Evolutionary conservation across 2,797 vertebrate genomes (phyloP).

Genomic region (Dicrostonyx torquatus): DNA sequence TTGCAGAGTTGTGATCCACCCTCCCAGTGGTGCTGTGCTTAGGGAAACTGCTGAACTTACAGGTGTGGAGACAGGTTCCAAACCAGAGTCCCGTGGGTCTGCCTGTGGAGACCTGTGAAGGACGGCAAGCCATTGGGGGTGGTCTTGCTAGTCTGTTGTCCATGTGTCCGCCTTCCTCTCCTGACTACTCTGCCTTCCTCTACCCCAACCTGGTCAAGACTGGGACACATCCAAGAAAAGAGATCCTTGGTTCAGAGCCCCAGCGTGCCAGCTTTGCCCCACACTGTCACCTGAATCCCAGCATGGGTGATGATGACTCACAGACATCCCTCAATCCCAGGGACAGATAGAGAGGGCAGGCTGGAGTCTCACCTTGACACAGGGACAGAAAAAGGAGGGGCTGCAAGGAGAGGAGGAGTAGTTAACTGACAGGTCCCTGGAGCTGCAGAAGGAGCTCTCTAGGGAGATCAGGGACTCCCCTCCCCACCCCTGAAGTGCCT

Average conservation of each 20-base stretch:
- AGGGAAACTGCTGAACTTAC: not conserved
- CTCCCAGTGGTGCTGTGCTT: not conserved
- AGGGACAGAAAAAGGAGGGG: not conserved
- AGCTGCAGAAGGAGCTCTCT: rapidly evolving
- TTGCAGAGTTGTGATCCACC: too few relatives aligned
- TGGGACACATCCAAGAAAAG: not conserved
- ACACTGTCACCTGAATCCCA: rapidly evolving
- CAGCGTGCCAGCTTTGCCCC: rapidly evolving
- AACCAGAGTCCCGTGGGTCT: not conserved
- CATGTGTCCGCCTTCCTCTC: rapidly evolving
- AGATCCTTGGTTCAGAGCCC: not conserved
- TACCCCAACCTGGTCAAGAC: not conserved
- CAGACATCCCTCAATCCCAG: not conserved
- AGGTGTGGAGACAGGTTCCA: rapidly evolving
- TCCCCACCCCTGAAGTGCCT: not conserved
- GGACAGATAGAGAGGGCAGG: not conserved
- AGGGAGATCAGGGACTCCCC: not conserved
- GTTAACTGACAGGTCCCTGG: too few relatives aligned
- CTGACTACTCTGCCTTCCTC: not conserved
- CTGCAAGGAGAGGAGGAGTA: not conserved
- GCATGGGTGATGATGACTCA: rapidly evolving
- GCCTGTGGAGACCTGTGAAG: rapidly evolving
- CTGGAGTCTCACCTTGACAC: not conserved
- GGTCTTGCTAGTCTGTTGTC: not conserved
- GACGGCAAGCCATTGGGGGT: not conserved